A percentile compares a stretch with the other conserved stretches of the same genome.
These are phyloP conservation scores for Rhinoraja longicauda DNA, from an alignment of 2,797 vertebrate genomes.

Conservation along the genomic window DNA sequence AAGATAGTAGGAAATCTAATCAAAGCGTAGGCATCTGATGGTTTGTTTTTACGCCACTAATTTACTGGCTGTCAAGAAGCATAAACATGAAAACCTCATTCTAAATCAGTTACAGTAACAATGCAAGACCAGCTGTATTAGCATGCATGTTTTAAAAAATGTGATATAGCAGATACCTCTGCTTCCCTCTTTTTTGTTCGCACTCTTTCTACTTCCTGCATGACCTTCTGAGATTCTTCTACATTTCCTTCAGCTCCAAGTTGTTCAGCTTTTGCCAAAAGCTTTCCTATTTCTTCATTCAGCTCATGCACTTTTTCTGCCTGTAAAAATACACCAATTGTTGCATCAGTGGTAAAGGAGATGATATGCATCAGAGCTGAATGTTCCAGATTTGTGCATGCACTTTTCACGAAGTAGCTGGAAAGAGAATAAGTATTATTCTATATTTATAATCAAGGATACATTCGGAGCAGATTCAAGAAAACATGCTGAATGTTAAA, in stretches of 20 bases:
- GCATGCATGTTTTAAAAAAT: not conserved
- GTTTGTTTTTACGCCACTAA: not conserved
- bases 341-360: not conserved
- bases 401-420: not conserved
- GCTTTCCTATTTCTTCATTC: slow-evolving; percentile 97
- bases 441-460: not conserved
- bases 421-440: not conserved
- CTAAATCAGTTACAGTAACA: not conserved
- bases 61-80: not conserved
- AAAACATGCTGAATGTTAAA: not conserved
- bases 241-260: slow-evolving; percentile 95
- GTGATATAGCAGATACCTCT: slow-evolving; percentile 64
- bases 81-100: not conserved
- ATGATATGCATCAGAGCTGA: not conserved
- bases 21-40: not conserved
- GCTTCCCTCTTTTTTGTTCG: slow-evolving; percentile 91
- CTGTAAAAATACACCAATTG: slow-evolving; percentile 51
- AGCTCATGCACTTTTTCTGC: slow-evolving; percentile 96
- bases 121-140: not conserved
- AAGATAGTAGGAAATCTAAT: not conserved
- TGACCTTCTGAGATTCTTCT: slow-evolving; percentile 90
- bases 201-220: slow-evolving; percentile 96
- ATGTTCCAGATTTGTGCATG: not conserved
- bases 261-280: slow-evolving; percentile 93
- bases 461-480: not conserved